Base-by-base conservation (phyloP, 1,140 invertebrate species). In the Heterodera carotae region DNA sequence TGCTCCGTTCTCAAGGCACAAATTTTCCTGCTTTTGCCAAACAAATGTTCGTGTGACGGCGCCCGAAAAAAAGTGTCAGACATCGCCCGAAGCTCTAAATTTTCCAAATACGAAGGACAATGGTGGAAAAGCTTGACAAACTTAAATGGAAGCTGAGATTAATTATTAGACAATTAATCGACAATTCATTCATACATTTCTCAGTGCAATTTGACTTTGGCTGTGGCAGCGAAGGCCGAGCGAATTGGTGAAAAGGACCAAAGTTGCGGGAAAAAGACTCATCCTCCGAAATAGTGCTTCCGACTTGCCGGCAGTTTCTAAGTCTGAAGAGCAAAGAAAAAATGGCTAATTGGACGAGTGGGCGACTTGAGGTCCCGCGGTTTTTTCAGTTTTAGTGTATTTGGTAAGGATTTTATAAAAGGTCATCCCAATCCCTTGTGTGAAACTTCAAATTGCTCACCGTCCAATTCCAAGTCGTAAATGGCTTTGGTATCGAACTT, bases 281-380 rank as follows among this genome's bases (percentile, higher is more conserved):
- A 74, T 10, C 25, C 59, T 64, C 31, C 59, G 59, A 34, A 74
- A 74, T 7, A 74, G 39, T n/a, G 29, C 56, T 25, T 74, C 72
- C 2, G 72, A 74, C 15, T 74, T 74, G 31, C 56, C 59, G 64
- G 72, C 39, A 74, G n/a, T 59, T 34, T 74, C 72, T n/a, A 59
- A 59, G 12, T 74, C 72, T 74, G 10, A 18, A 25, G n/a, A n/a
- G n/a, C n/a, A 2, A 34, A 34, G 22, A 68, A 68, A 15, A 22
- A 68, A 22, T 67, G 31, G n/a, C 15, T 2, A 33, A 22, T 15
- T n/a, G 15, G n/a, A n/a, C n/a, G n/a, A n/a, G n/a, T n/a, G n/a
- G n/a, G n/a, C n/a, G n/a, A n/a, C n/a, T n/a, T n/a, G n/a, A n/a
- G n/a, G n/a, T n/a, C n/a, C n/a, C n/a, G n/a, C n/a, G n/a, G n/a